Conservation (phyloP, 2,888 invertebrate genomes). For the Entomobrya proxima region DNA sequence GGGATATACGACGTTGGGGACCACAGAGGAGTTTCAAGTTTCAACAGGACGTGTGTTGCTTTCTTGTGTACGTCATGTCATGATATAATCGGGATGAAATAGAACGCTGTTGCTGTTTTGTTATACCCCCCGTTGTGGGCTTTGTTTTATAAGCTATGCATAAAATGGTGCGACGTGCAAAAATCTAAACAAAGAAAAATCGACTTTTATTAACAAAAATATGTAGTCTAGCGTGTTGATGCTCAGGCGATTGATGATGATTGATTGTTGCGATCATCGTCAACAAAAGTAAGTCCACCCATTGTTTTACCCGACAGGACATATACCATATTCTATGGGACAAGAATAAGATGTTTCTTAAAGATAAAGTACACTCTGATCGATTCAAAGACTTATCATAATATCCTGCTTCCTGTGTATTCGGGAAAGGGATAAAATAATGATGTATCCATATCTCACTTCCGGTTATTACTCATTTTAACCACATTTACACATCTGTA, state of each 20-base stretch:
- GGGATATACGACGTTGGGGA: no score
- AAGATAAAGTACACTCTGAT: not conserved
- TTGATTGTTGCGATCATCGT: constrained; percentile 15
- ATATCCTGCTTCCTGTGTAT: no score
- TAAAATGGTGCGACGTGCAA: not conserved
- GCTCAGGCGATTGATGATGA: not conserved
- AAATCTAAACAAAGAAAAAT: not conserved
- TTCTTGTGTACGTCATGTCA: no score
- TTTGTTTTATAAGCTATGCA: not conserved
- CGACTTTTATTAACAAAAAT: not conserved
- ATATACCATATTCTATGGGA: not conserved
- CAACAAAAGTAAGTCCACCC: not conserved
- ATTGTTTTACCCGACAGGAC: not conserved
- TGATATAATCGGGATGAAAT: no score
- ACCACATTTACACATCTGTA: no score
- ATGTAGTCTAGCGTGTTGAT: not conserved
- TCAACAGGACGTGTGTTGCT: no score
- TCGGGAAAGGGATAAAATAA: no score
- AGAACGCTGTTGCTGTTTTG: no score
- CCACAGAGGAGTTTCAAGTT: no score
- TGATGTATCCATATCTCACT: no score
- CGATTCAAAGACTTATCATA: no score
- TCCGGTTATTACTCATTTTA: no score
- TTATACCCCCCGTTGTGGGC: not conserved
- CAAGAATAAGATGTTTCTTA: not conserved